These are phyloP conservation scores for Boleophthalmus pectinirostris DNA, from an alignment of 2,113 vertebrate species.

Conservation along the genomic window DNA sequence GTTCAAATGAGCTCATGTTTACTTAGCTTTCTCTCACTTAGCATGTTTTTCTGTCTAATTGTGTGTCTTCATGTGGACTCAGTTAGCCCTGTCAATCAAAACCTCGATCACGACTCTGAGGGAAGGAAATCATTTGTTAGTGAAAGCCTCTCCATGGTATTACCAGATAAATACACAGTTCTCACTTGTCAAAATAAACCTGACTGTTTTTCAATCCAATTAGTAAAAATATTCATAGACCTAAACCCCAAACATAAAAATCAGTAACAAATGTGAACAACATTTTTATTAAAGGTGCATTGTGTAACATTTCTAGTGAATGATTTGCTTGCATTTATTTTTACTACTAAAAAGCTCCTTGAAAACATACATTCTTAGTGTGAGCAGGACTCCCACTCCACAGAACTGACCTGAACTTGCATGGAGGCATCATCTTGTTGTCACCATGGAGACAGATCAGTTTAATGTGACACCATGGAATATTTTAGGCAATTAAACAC, in stretches of 20 bases:
- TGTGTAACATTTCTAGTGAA: too few species aligned
- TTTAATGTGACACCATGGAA: too few species aligned
- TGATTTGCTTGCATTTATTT: too few species aligned
- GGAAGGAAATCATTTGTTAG: slow-evolving; percentile 53
- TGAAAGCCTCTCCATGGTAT: slow-evolving; percentile 18
- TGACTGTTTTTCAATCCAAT: slow-evolving; percentile 9
- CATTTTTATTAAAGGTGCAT: too few species aligned
- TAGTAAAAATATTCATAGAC: slow-evolving; percentile 2
- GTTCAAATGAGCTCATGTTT: slow-evolving; percentile 17
- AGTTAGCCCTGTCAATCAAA: neutral
- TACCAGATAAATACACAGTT: slow-evolving; percentile 17
- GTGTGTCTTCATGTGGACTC: slow-evolving; percentile 9
- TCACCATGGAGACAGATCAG: too few species aligned
- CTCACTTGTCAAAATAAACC: slow-evolving; percentile 32
- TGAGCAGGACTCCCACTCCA: too few species aligned
- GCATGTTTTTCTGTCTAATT: slow-evolving; percentile 14
- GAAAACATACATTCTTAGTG: too few species aligned
- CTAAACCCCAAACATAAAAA: too few species aligned
- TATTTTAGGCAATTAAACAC: too few species aligned
- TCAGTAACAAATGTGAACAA: neutral
- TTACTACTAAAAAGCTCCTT: too few species aligned
- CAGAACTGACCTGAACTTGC: too few species aligned
- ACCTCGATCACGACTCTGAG: slow-evolving; percentile 5
- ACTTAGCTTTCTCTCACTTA: neutral
- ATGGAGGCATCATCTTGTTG: too few species aligned